phyloP scores from a whole-genome alignment of 2,888 invertebrate species.

The Cephus pygmeus region DNA sequence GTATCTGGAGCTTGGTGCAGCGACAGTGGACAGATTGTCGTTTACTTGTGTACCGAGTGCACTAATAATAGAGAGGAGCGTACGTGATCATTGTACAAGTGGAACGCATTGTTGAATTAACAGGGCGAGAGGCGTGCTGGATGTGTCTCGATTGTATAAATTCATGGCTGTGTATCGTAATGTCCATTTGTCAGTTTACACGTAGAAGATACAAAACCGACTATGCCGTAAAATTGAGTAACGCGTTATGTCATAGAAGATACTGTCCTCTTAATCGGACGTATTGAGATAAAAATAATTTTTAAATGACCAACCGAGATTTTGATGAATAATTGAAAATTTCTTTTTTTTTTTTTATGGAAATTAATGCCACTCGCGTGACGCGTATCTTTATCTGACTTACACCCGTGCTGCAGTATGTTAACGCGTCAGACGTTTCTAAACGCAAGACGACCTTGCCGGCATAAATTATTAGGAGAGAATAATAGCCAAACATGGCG shows the following conservation, averaged over 20 bases:
- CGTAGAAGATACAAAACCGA: background rate
- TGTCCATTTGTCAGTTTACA: background rate
- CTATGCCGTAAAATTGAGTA: background rate
- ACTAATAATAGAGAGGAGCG: background rate
- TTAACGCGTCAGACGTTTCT: background rate
- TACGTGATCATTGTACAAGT: background rate
- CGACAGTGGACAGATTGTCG: background rate
- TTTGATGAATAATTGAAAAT: background rate
- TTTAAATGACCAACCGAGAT: background rate
- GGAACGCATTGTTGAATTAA: background rate
- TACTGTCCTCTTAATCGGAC: background rate
- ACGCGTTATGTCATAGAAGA: background rate
- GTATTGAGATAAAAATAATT: background rate
- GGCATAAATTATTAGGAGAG: background rate
- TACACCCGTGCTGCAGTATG: background rate
- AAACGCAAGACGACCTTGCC: background rate
- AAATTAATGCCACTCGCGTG: background rate
- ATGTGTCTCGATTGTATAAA: background rate
- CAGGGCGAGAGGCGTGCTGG: background rate
- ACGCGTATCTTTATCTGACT: background rate
- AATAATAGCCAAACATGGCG: background rate
- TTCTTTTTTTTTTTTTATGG: background rate
- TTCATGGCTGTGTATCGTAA: background rate
- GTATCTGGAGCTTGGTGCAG: constrained; percentile 38
- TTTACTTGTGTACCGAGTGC: background rate